These are phyloP conservation scores for Andrena dorsata DNA, from an alignment of 2,888 invertebrate genomes.

Conservation along the genomic window DNA sequence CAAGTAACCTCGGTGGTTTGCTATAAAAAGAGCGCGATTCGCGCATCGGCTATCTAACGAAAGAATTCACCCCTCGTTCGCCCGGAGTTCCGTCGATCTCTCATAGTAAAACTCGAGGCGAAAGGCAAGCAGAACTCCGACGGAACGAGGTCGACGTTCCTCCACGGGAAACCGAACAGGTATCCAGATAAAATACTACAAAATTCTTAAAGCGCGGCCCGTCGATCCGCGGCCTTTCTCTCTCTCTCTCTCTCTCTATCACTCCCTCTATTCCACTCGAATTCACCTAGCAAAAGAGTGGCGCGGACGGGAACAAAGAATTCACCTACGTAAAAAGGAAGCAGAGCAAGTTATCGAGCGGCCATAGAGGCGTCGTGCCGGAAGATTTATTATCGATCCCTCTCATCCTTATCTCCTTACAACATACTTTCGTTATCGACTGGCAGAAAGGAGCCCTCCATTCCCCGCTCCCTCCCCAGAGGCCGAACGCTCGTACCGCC, in stretches of 20 bases:
- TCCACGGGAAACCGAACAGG: conserved; percentile 44
- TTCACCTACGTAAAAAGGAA: conserved; percentile 49
- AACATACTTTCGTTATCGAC: conserved; percentile 57
- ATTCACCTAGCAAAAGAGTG: conserved; percentile 28
- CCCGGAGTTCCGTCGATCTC: conserved; percentile 10
- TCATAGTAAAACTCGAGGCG: conserved; percentile 13
- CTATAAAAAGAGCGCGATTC: background rate
- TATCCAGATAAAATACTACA: conserved; percentile 52
- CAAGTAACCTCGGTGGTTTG: background rate
- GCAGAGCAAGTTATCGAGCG: conserved; percentile 49
- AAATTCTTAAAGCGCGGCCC: conserved; percentile 47
- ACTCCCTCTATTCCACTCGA: conserved; percentile 18
- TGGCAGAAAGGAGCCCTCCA: conserved; percentile 4
- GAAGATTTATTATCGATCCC: conserved; percentile 60
- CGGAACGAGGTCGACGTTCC: conserved; percentile 37
- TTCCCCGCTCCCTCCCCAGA: background rate
- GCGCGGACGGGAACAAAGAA: conserved; percentile 45
- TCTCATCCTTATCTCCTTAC: conserved; percentile 52
- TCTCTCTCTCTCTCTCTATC: background rate
- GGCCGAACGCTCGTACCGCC: conserved; percentile 8
- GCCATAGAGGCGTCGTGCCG: conserved; percentile 46
- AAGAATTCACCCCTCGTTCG: background rate
- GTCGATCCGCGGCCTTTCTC: conserved; percentile 1
- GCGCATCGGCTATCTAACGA: conserved; percentile 10
- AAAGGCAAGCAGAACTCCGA: conserved; percentile 15